Evolutionary conservation across 2,888 invertebrate species (phyloP).

Genomic region (Neocrepidodera transversa): DNA sequence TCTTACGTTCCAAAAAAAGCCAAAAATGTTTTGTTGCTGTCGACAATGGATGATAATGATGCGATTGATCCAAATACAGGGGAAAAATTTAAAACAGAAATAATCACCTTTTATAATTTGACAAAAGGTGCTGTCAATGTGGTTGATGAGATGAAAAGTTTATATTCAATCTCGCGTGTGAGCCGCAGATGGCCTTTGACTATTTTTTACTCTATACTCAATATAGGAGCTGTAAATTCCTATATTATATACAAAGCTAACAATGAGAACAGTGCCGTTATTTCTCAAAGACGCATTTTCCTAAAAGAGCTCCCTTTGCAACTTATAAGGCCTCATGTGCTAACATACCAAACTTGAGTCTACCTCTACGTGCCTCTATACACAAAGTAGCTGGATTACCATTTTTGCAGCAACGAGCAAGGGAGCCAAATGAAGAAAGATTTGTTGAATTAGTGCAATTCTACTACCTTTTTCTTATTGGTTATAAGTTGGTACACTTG

Average conservation of each 20-base stretch:
- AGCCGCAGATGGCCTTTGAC: slow-evolving; percentile 13
- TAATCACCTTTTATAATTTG: neutral
- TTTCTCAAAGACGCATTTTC: neutral
- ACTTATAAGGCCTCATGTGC: neutral
- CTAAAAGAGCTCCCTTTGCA: neutral
- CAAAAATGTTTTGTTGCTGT: slow-evolving; percentile 7
- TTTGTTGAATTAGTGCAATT: too few relatives aligned
- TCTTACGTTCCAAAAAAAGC: neutral
- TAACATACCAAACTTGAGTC: slow-evolving; percentile 1
- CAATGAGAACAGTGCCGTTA: neutral
- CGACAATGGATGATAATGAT: neutral
- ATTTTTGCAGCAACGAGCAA: neutral
- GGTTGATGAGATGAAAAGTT: neutral
- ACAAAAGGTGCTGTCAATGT: neutral
- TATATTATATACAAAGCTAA: slow-evolving; percentile 1
- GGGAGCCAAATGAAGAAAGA: neutral
- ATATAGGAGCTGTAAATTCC: neutral
- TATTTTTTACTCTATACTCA: slow-evolving; percentile 4
- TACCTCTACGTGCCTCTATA: neutral
- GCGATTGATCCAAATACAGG: slow-evolving; percentile 4
- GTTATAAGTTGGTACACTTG: too few relatives aligned
- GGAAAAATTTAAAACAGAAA: slow-evolving; percentile 1
- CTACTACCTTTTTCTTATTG: too few relatives aligned
- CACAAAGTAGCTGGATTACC: neutral
- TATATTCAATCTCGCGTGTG: neutral